These are phyloP conservation scores for Montipora cactus DNA, from an alignment of 64 coral and sea anemone genomes.

Conservation along the genomic window DNA sequence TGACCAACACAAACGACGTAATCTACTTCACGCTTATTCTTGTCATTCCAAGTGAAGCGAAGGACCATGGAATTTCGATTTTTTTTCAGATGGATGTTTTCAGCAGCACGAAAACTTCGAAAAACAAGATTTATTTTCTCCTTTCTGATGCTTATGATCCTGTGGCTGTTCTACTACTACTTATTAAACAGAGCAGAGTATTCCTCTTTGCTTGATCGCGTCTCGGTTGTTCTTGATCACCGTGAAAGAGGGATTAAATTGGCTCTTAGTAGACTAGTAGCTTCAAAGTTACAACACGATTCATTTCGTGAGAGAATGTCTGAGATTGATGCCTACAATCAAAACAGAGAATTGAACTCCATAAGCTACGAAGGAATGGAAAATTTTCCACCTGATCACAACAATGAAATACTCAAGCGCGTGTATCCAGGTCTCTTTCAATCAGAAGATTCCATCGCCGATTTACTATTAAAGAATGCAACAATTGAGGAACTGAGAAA, in stretches of 20 bases:
- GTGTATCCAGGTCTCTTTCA: background rate
- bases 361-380: background rate
- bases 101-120: background rate
- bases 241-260: background rate
- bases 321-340: background rate
- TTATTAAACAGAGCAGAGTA: background rate
- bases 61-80: background rate
- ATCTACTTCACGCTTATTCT: no score
- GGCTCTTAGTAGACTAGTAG: background rate
- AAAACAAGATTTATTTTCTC: constrained; percentile 7
- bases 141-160: background rate
- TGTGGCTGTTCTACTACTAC: constrained; percentile 2
- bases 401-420: background rate
- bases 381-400: background rate
- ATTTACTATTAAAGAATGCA: background rate
- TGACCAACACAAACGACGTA: no score
- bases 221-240: background rate
- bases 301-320: constrained; percentile 5
- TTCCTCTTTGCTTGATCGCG: background rate
- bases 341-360: background rate
- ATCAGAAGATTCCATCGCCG: background rate
- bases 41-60: background rate
- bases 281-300: background rate
- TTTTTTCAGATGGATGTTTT: background rate
- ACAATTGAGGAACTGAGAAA: background rate